Base-by-base conservation (phyloP, 2,113 vertebrate species). In the Gadus chalcogrammus region DNA sequence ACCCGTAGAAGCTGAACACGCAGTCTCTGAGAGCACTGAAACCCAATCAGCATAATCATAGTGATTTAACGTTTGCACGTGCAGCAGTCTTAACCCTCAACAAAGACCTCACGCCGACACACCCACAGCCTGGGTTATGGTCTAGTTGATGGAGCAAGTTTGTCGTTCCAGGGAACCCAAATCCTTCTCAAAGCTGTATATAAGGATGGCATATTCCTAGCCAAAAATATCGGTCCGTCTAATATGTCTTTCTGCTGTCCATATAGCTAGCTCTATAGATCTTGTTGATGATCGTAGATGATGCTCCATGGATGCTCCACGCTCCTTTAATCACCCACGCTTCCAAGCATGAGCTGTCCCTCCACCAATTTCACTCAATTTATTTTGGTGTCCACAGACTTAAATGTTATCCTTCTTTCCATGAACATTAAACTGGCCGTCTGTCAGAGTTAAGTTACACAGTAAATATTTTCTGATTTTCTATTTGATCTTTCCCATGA, bases 131-230 rank as follows among this genome's bases (percentile, higher is more conserved):
- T 31, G 69, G 62, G 64, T 72, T 24, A 22, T 69, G 4, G 8
- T 69, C 60, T 70, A 61, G 77, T 78, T 75, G 52, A 59, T 15
- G 22, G 64, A 64, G 52, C 31, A 17, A 61, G 60, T 27, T 61
- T 22, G 61, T 77, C 24, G 28, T 15, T 15, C 28, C 16, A 24
- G 53, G 55, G 70, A n/a, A 16, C 35, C 59, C 16, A 3, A 18
- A 61, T 12, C n/a, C 15, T 35, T 61, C 59, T 11, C n/a, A 20
- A 18, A 22, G 18, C 59, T 61, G n/a, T 61, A 17, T 18, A 18
- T 18, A 20, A 20, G 59, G 22, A 18, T 18, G 7, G n/a, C 59
- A 20, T 61, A 18, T 22, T 4, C 15, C 55, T n/a, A 20, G n/a
- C 58, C 15, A 60, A 9, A 7, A 60, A 8, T 62, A 24, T 24